Base-by-base conservation (phyloP, 2,797 vertebrate species). In the Tympanoctomys barrerae region DNA sequence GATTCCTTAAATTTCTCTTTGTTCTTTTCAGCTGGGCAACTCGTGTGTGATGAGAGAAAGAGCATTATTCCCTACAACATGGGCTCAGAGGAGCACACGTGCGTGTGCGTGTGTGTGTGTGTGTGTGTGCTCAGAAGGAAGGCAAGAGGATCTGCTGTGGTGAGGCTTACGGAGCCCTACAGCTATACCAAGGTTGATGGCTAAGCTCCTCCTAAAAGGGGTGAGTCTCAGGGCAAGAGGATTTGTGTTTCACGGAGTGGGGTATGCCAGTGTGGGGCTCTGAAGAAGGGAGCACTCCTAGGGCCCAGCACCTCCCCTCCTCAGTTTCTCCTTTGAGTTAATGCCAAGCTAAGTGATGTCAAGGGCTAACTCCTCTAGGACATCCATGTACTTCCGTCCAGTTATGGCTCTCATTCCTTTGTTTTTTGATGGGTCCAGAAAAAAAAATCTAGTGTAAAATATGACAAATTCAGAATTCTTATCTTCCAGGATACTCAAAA, bases 1-100 rank as follows among this genome's bases (percentile, higher is more conserved):
- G 57, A 33, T 52, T 59, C 66, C 59, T 94, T 46, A 46, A 61
- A 26, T 71, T 64, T 90, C 68, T 87, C 33, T 95, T 86, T 71
- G n/a, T 83, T 84, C 7, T 10, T 71, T 80, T 16, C 59, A 87
- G 36, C 39, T 73, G 68, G 24, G 42, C 66, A n/a, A 49, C 11
- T 12, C 36, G 31, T 18, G 5, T 21, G 36, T 31, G 49, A 26
- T n/a, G 46, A 66, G 13, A 66, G 49, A 18, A 42, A 83, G 79
- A 90, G 64, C 61, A 31, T 13, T 1, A 14, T 0, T 42, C 42
- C 42, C 42, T 42, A 42, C 42, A 42, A 42, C 42, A 42, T 42
- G 42, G 42, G 42, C 42, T 42, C 3, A 42, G 42, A 42, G 42
- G 42, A 3, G 42, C 4, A 14, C 52, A 10, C 6, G 9, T 5